Percentiles rank a stretch among this genome's conserved stretches.
phyloP scores from a whole-genome alignment of 2,888 invertebrate species.

The Acanthosepion lycidas region DNA sequence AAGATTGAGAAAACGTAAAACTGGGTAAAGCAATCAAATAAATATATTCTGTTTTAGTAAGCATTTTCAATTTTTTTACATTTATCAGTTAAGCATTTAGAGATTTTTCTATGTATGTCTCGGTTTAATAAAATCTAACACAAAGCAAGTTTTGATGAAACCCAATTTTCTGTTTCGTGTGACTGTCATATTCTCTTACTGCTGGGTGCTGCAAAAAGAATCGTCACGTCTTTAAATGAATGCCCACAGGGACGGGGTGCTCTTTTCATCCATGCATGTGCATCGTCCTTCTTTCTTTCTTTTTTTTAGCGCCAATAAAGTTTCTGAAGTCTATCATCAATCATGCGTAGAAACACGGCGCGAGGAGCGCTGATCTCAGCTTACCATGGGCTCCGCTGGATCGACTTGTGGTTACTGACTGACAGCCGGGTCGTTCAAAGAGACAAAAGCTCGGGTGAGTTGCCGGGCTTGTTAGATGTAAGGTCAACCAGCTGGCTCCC shows the following conservation, averaged over 20 bases:
- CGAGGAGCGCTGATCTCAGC: background rate
- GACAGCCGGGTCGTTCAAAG: background rate
- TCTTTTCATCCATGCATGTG: background rate
- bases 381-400: background rate
- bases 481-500: conserved; percentile 22
- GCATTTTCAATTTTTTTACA: background rate
- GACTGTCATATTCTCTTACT: background rate
- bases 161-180: background rate
- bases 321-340: background rate
- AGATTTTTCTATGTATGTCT: background rate
- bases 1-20: too few species aligned
- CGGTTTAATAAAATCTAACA: background rate
- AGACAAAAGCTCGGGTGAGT: background rate
- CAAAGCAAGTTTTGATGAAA: background rate
- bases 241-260: background rate
- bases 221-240: background rate
- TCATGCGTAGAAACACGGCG: background rate
- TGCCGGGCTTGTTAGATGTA: background rate
- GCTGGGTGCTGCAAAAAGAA: background rate
- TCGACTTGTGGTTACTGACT: background rate
- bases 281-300: background rate
- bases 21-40: too few species aligned
- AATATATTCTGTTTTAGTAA: too few species aligned
- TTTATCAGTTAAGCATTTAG: background rate
- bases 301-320: background rate